Percentiles rank a stretch among this genome's conserved stretches.
These are phyloP conservation scores for Diprion similis DNA, from an alignment of 1,140 invertebrate species.

Conservation along the genomic window DNA sequence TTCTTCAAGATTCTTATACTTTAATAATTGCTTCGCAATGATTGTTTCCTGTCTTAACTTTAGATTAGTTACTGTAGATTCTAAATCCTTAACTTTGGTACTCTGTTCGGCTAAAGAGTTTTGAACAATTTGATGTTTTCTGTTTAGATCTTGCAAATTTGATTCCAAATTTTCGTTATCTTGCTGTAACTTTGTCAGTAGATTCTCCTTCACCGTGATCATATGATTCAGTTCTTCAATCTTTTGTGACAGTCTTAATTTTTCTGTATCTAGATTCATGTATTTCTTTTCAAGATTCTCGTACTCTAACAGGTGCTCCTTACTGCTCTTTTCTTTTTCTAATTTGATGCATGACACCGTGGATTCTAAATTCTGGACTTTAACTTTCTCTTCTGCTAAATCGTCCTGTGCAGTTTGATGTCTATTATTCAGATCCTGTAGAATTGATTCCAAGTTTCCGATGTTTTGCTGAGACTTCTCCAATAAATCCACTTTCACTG, in stretches of 20 bases:
- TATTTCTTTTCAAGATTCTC: not conserved
- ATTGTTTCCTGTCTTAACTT: constrained; percentile 20
- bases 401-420: not conserved
- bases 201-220: not conserved
- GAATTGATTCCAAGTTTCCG: not conserved
- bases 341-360: too few species aligned
- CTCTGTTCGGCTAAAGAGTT: not conserved
- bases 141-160: not conserved
- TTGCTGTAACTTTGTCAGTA: not conserved
- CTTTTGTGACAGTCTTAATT: not conserved
- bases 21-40: constrained; percentile 30
- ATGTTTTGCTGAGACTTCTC: not conserved
- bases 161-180: not conserved
- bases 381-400: not conserved
- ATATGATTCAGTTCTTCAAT: not conserved
- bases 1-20: constrained; percentile 10
- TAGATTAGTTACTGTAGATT: not conserved
- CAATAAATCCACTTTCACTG: not conserved
- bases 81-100: not conserved
- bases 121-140: not conserved
- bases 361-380: not conserved
- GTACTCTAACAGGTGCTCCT: not conserved
- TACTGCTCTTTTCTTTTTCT: not conserved
- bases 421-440: not conserved
- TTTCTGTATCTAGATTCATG: not conserved